Evolutionary conservation across 1,140 invertebrate species (phyloP).

Genomic region (Notospermus geniculatus): DNA sequence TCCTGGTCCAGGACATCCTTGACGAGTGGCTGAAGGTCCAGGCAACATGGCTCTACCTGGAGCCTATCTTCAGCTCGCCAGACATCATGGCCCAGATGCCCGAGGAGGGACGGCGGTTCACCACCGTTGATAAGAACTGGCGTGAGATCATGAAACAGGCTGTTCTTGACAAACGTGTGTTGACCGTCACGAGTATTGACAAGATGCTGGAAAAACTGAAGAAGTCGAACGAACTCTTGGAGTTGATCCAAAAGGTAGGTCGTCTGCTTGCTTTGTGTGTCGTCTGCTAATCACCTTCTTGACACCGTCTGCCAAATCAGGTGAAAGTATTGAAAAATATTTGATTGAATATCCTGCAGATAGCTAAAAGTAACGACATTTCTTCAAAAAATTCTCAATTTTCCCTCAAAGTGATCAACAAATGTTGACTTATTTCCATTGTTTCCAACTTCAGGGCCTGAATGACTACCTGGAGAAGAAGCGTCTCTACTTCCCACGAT

Average conservation of each 20-base stretch:
- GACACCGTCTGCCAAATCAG: too few relatives aligned
- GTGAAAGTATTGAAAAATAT: too few relatives aligned
- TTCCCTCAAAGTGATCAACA: not conserved
- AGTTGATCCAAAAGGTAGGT: conserved; percentile 81
- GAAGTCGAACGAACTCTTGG: conserved; percentile 83
- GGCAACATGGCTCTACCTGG: conserved; percentile 94
- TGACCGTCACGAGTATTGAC: conserved; percentile 73
- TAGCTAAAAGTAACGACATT: too few relatives aligned
- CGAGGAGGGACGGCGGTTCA: conserved; percentile 75
- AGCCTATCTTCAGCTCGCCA: conserved; percentile 95
- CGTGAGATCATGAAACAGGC: conserved; percentile 90
- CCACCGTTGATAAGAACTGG: conserved; percentile 91
- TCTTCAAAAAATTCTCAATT: conserved; percentile 3
- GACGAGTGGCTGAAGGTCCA: conserved; percentile 97
- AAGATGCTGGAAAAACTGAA: conserved; percentile 87
- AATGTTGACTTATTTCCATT: not conserved
- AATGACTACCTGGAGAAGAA: conserved; percentile 97
- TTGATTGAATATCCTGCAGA: too few relatives aligned
- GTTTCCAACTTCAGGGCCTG: conserved; percentile 64
- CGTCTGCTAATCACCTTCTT: not conserved
- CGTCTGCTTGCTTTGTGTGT: too few relatives aligned
- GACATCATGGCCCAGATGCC: conserved; percentile 98
- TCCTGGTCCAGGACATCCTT: conserved; percentile 89
- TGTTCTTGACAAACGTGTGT: conserved; percentile 73
- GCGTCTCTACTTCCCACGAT: conserved; percentile 87